A percentile compares a stretch with the other conserved stretches of the same genome.
Conservation (phyloP, 2,113 vertebrate species). For the Oceanodroma tethys region DNA sequence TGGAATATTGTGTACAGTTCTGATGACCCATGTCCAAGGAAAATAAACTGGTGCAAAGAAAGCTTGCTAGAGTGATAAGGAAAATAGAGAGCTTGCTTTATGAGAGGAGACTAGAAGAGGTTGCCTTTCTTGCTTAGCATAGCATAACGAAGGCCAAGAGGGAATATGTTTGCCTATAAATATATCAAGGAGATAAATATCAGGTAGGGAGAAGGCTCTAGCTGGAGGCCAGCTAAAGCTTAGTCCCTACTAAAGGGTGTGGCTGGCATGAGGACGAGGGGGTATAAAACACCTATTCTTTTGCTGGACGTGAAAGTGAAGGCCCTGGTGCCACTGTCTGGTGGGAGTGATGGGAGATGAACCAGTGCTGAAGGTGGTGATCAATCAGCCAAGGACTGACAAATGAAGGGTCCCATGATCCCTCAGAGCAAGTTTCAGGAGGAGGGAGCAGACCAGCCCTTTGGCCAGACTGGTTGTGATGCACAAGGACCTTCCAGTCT, state of each 20-base stretch:
- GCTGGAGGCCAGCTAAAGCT: background rate
- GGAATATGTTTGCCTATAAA: background rate
- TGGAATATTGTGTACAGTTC: background rate
- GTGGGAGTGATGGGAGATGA: background rate
- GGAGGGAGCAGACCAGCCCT: background rate
- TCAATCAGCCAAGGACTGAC: background rate
- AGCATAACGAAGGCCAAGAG: background rate
- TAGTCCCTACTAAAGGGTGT: background rate
- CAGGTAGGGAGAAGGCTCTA: background rate
- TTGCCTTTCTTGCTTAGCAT: background rate
- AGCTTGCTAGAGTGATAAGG: background rate
- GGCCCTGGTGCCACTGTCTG: background rate
- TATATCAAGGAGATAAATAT: background rate
- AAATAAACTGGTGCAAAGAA: background rate
- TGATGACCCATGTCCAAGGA: background rate
- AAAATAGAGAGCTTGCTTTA: background rate
- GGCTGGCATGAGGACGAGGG: background rate
- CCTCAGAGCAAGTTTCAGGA: background rate
- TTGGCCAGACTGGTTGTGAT: background rate
- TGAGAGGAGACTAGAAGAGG: background rate
- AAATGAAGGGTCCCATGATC: background rate
- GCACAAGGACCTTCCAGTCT: background rate
- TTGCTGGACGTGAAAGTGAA: background rate
- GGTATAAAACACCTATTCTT: background rate
- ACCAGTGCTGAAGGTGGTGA: background rate